These are phyloP conservation scores for Aleiodes alternator DNA, from an alignment of 2,888 invertebrate species.

Conservation along the genomic window DNA sequence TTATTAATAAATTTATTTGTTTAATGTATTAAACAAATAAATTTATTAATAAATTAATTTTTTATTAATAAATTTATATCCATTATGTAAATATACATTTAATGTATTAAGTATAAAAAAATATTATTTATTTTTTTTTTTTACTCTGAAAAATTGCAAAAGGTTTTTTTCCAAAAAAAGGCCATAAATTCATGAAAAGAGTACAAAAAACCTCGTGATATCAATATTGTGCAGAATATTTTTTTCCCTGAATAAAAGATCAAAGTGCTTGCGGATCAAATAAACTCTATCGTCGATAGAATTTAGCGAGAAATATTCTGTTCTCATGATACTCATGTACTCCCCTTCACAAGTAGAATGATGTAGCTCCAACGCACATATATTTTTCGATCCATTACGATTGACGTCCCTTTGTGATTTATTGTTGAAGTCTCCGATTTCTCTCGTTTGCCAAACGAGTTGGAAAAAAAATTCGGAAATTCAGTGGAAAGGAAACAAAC, in stretches of 20 bases:
- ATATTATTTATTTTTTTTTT: too few relatives aligned
- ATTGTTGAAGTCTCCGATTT: not conserved
- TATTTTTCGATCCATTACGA: slow-evolving; percentile 1
- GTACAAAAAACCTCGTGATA: too few relatives aligned
- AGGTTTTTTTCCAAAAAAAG: not conserved
- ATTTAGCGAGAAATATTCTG: too few relatives aligned
- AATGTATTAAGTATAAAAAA: too few relatives aligned
- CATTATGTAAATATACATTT: too few relatives aligned
- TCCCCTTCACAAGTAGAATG: not conserved
- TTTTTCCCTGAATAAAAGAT: not conserved
- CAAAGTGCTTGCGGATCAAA: not conserved
- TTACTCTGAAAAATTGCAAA: too few relatives aligned
- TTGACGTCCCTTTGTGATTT: slow-evolving; percentile 23
- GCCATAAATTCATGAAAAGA: not conserved
- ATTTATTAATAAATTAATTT: too few relatives aligned
- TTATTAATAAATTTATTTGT: too few relatives aligned
- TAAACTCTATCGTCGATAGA: too few relatives aligned
- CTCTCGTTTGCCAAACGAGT: not conserved
- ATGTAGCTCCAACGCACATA: not conserved
- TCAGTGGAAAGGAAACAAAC: slow-evolving; percentile 13
- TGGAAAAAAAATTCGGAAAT: not conserved
- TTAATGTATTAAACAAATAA: too few relatives aligned
- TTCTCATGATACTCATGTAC: not conserved
- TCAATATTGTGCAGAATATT: not conserved
- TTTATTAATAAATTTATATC: too few relatives aligned